Conservation (phyloP, 37 sponge, comb jelly and placozoan species). For the Crambe crambe region DNA sequence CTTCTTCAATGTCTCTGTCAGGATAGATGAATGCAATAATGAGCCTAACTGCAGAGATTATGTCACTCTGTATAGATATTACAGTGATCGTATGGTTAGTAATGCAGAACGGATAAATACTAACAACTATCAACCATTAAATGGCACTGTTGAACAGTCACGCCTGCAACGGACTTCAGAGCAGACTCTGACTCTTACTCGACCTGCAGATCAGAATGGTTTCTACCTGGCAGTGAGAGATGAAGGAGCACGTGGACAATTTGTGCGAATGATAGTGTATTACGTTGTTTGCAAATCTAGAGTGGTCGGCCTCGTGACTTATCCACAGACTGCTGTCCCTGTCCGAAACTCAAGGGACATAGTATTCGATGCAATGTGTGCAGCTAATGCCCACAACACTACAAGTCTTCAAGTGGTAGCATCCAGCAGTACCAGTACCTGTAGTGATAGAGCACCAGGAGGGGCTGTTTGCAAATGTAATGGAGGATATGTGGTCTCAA, state of each 20-base stretch:
- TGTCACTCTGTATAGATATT: neutral
- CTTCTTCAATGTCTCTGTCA: neutral
- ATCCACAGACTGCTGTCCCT: neutral
- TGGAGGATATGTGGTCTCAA: neutral
- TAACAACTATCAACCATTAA: neutral
- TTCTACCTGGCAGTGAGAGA: constrained; percentile 7
- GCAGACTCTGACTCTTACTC: neutral
- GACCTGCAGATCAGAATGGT: neutral
- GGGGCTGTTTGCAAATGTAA: neutral
- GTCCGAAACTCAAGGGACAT: neutral
- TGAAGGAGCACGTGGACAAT: neutral
- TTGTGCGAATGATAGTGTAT: neutral
- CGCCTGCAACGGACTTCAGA: neutral
- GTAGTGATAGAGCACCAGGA: neutral
- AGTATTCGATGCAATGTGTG: neutral
- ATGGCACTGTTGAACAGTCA: neutral
- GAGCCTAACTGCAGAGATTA: too few relatives aligned
- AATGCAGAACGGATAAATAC: neutral
- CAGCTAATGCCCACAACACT: neutral
- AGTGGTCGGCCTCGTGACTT: constrained; percentile 3
- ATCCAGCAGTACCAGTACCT: neutral
- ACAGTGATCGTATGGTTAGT: neutral
- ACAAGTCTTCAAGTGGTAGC: neutral
- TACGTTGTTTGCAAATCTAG: neutral
- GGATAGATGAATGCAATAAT: neutral